Evolutionary conservation across 1,140 invertebrate genomes (phyloP), one percentile per base, ranked within the genome.

Genomic region (Drosophila tristis): DNA sequence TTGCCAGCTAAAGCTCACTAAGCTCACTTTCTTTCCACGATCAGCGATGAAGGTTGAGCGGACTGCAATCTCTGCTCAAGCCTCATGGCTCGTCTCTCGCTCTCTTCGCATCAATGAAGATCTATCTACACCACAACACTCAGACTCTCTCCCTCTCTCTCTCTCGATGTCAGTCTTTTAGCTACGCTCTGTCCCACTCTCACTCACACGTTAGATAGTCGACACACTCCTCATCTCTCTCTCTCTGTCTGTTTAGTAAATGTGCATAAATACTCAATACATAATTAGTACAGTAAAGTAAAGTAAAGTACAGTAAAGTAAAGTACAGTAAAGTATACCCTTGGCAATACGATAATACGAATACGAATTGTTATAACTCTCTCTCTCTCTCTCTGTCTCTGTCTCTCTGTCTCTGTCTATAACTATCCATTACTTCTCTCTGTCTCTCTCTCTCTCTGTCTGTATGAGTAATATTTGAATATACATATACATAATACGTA

Each of bases 401-500:
- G 39, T 9, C 56, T 43, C 42, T 74, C 26, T 64, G 35, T n/a
- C n/a, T n/a, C n/a, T n/a, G n/a, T 64, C 39, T 31, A 50, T 62
- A 48, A 62, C 50, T 50, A 58, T 74, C 42, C 47, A 61, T 53
- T 45, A 23, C 39, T 42, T 66, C 39, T 51, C 42, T 63, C 23
- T 63, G 16, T 16, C 16, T 16, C 16, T 16, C 16, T 25, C 20
- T 20, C 20, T 20, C 20, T 20, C 20, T 20, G 20, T 68, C 65
- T 68, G 59, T 68, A 61, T 73, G 53, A 60, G 74, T 86, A 75
- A 78, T 75, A 60, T 60, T 62, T 81, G 39, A 70, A 60, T 61
- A 81, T 68, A 71, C 80, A 74, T 71, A 54, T 61, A 74, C 74
- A 67, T 75, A 71, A 80, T 76, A 80, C 74, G 86, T 64, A 78